These are phyloP conservation scores for Amyelois transitella DNA, from an alignment of 1,140 invertebrate genomes.

Conservation along the genomic window DNA sequence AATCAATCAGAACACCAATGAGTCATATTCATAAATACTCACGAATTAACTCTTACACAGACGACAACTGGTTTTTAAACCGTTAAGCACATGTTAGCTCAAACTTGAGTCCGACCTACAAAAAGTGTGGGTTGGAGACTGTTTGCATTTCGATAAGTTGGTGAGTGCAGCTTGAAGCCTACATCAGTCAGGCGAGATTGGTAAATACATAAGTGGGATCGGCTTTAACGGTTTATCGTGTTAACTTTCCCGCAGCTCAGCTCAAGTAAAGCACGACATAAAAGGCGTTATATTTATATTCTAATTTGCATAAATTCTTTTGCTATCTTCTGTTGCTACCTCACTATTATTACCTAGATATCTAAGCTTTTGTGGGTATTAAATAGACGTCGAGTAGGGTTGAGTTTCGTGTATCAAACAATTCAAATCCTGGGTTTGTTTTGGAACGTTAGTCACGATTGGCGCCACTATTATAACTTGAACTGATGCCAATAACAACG, in stretches of 20 bases:
- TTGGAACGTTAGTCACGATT: no score
- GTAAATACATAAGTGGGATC: slow-evolving; percentile 1
- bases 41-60: slow-evolving; percentile 21
- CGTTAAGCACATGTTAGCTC: slow-evolving; percentile 46
- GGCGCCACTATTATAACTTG: no score
- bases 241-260: slow-evolving; percentile 13
- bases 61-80: slow-evolving; percentile 42
- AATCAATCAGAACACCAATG: slow-evolving; percentile 23
- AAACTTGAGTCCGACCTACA: slow-evolving; percentile 45
- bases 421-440: no score
- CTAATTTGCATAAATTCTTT: background rate
- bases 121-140: slow-evolving; percentile 32
- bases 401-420: no score
- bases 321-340: background rate
- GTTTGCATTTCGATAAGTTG: slow-evolving; percentile 46
- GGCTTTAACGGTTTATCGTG: slow-evolving; percentile 17
- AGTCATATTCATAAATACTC: slow-evolving; percentile 21
- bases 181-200: slow-evolving; percentile 7
- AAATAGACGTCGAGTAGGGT: no score
- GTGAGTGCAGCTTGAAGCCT: slow-evolving; percentile 13
- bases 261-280: background rate
- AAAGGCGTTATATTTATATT: background rate
- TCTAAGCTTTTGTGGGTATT: no score
- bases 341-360: no score
- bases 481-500: no score